These are phyloP conservation scores for Mesorhabditis belari DNA, from an alignment of 2,888 invertebrate species.

Conservation along the genomic window DNA sequence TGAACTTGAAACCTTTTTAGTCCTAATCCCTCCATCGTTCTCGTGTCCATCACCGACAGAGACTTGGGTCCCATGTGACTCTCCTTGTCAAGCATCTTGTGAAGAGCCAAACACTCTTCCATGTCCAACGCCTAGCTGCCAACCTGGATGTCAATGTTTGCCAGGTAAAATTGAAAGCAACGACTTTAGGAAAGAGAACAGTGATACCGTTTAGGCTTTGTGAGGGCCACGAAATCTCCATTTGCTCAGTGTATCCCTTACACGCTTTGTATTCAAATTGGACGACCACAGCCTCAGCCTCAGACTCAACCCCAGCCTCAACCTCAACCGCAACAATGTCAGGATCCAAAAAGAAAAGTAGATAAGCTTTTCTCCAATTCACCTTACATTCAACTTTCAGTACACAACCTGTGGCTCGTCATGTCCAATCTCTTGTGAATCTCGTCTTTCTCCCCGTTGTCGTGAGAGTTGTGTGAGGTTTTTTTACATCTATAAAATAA, in stretches of 20 bases:
- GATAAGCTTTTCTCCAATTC: neutral
- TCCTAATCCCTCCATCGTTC: neutral
- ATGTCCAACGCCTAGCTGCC: constrained; percentile 25
- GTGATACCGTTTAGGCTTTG: too few species aligned
- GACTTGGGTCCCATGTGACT: constrained; percentile 12
- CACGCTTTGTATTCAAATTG: neutral
- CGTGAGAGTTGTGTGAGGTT: neutral
- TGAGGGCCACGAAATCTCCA: neutral
- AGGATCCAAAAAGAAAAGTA: neutral
- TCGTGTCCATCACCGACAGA: neutral
- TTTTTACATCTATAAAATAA: too few species aligned
- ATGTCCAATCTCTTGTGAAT: constrained; percentile 33
- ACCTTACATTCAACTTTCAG: constrained; percentile 11
- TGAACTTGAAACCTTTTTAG: neutral
- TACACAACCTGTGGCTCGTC: constrained; percentile 36
- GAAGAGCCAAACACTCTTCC: constrained; percentile 26
- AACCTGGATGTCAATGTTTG: constrained; percentile 29
- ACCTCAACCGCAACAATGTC: neutral
- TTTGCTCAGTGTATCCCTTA: neutral
- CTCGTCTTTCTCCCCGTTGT: constrained; percentile 16
- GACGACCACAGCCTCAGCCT: too few species aligned
- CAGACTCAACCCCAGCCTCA: too few species aligned
- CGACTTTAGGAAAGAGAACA: too few species aligned
- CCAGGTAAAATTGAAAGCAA: constrained; percentile 16
- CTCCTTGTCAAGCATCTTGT: constrained; percentile 32